Percentiles rank a stretch among this genome's conserved stretches.
Evolutionary conservation across 2,113 vertebrate genomes (phyloP).

Genomic region (Rhynchomys soricoides): DNA sequence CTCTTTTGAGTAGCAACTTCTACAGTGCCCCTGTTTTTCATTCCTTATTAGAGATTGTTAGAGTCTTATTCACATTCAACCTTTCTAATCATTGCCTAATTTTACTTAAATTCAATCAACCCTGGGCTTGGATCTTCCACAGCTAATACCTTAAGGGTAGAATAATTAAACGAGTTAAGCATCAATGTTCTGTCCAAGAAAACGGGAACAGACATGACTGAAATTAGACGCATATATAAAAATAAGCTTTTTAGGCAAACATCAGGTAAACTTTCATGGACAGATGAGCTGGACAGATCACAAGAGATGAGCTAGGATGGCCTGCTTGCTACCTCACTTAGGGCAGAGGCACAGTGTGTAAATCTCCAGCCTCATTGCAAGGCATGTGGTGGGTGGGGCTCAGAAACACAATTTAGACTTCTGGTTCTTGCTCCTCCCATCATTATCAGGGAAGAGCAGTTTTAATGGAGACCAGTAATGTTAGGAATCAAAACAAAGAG

Average conservation of each 20-base stretch:
- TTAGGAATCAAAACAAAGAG: slow-evolving; percentile 50
- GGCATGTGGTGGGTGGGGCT: neutral
- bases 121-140: neutral
- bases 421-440: neutral
- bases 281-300: neutral
- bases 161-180: slow-evolving; percentile 19
- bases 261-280: neutral
- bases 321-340: neutral
- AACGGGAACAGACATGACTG: neutral
- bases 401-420: neutral
- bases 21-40: neutral
- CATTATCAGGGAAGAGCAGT: slow-evolving; percentile 15
- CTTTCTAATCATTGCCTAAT: neutral
- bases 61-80: neutral
- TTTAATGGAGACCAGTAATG: neutral
- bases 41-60: neutral
- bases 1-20: neutral
- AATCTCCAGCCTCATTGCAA: neutral
- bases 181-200: neutral
- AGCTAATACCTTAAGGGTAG: neutral
- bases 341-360: neutral
- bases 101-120: neutral
- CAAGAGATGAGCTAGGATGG: neutral
- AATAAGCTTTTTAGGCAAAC: neutral
- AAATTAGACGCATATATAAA: neutral